phyloP scores from a whole-genome alignment of 2,888 invertebrate genomes.

The Leptinotarsa peninsularis region DNA sequence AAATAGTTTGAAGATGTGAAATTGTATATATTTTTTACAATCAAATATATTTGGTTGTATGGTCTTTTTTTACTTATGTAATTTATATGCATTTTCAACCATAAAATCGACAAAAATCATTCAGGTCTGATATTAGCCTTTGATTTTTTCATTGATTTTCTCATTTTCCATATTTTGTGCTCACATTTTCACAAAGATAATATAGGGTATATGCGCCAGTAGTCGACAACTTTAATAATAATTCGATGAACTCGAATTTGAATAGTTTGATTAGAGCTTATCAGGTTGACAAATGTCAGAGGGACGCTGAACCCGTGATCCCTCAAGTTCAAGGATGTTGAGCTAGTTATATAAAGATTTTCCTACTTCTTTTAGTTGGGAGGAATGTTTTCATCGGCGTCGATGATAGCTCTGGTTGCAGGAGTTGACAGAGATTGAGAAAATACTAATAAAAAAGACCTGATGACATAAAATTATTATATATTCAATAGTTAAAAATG shows the following conservation, averaged over 20 bases:
- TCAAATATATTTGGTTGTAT: too few relatives aligned
- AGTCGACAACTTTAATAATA: conserved; percentile 4
- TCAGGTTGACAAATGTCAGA: not conserved
- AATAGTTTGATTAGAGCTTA: not conserved
- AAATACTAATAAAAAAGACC: not conserved
- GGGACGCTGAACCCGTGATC: not conserved
- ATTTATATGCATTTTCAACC: too few relatives aligned
- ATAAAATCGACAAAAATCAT: too few relatives aligned
- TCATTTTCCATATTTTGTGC: too few relatives aligned
- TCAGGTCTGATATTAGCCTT: too few relatives aligned
- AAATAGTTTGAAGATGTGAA: too few relatives aligned
- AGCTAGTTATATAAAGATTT: not conserved
- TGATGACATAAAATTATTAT: not conserved
- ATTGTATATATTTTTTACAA: too few relatives aligned
- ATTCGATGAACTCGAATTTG: not conserved
- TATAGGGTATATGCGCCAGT: conserved; percentile 12
- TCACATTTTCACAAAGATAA: too few relatives aligned
- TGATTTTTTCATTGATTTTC: too few relatives aligned
- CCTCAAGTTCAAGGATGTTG: not conserved
- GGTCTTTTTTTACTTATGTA: too few relatives aligned
- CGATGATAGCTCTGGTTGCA: not conserved
- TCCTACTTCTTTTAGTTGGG: not conserved
- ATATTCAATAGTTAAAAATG: not conserved
- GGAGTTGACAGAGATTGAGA: too few relatives aligned
- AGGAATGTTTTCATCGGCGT: not conserved